Base-by-base conservation (phyloP, 2,797 vertebrate species). In the Nannoperca obscura region DNA sequence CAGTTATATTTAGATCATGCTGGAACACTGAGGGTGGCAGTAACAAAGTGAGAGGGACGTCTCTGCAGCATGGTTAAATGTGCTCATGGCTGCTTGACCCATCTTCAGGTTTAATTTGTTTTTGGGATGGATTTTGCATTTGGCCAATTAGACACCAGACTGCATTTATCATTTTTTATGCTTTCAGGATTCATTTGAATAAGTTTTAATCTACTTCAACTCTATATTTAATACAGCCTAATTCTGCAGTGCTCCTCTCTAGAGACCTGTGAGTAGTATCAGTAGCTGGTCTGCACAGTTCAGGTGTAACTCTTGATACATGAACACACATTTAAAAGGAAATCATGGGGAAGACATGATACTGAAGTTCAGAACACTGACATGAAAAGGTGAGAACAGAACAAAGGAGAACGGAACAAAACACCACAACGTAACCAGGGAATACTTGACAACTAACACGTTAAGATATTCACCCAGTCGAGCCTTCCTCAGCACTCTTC, bases 31-130 rank as follows among this genome's bases (percentile, higher is more conserved):
- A 86, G 85, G 84, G 87, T 84, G 88, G 84, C 80, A 71, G 71
- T 86, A 92, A 91, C 83, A 84, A 90, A 92, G 91, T 89, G 87
- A 93, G 89, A 91, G 90, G 81, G 89, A 92, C 89, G 82, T 86
- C 76, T 88, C 83, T 74, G 83, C 85, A 59, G 76, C 40, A 6
- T 67, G 53, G 79, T 77, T 91, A 71, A 90, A 89, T 72, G 85
- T 83, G 78, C 79, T 85, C 72, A 73, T 65, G 69, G 70, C 75
- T 77, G 85, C 86, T 80, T 89, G 86, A 91, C 88, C 91, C 82
- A 34, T 78, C 83, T 82, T 87, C 68, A 61, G 76, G 71, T 89
- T 83, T 88, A 83, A 91, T 89, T 86, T 75, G 74, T 79, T 86
- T 83, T 90, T 53, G 24, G 61, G 62, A 69, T 50, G 47, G 46